Conservation (phyloP, 1,140 invertebrate genomes). For the Onthophagus taurus region DNA sequence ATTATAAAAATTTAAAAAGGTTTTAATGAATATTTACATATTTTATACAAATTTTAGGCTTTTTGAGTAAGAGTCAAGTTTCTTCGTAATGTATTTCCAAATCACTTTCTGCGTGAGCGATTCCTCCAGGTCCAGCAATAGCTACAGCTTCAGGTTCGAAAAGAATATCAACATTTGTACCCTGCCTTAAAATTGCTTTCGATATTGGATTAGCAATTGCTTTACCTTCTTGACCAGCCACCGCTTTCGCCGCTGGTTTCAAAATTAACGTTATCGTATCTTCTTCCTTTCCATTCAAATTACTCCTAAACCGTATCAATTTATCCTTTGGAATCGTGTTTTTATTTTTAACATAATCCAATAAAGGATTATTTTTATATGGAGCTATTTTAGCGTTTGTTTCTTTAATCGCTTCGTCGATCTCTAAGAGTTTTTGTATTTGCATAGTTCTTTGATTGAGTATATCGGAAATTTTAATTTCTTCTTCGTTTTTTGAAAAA, state of each 20-base stretch:
- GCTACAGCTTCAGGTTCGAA: constrained; percentile 56
- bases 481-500: no score
- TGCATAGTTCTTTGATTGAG: neutral
- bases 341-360: constrained; percentile 26
- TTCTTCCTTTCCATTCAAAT: constrained; percentile 23
- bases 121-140: constrained; percentile 58
- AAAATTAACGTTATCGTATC: constrained; percentile 44
- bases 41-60: no score
- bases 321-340: constrained; percentile 22
- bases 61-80: constrained; percentile 10
- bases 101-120: constrained; percentile 58
- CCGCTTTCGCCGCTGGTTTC: constrained; percentile 51
- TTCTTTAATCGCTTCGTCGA: constrained; percentile 4
- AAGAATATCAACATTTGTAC: constrained; percentile 44
- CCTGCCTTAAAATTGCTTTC: constrained; percentile 42
- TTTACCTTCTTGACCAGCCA: constrained; percentile 50
- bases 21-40: no score
- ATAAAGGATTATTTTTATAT: constrained; percentile 25
- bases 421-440: neutral
- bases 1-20: no score
- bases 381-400: constrained; percentile 16
- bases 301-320: constrained; percentile 23
- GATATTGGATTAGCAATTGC: constrained; percentile 59
- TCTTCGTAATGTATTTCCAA: constrained; percentile 36
- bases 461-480: neutral